phyloP scores from a whole-genome alignment of 2,113 vertebrate genomes.

The Lynx canadensis region DNA sequence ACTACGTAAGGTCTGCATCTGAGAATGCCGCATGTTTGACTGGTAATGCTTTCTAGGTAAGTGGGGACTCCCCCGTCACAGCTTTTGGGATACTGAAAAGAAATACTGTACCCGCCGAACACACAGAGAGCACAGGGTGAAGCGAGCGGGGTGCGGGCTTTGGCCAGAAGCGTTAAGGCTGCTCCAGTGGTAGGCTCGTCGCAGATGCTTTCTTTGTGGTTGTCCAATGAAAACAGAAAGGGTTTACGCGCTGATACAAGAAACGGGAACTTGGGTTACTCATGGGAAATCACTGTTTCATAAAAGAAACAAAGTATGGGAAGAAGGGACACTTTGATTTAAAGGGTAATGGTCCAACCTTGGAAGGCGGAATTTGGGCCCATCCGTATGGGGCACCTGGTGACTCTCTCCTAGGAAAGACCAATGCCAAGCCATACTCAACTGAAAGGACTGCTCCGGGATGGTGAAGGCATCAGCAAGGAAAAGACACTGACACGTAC shows the following conservation, averaged over 20 bases:
- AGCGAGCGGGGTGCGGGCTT: background rate
- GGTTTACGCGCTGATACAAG: background rate
- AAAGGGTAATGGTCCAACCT: background rate
- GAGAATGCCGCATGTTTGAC: background rate
- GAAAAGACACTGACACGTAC: background rate
- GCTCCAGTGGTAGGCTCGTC: background rate
- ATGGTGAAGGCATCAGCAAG: background rate
- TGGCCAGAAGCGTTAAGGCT: background rate
- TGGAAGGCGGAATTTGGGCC: background rate
- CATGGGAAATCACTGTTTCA: background rate
- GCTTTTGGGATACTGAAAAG: constrained; percentile 75
- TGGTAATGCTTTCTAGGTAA: constrained; percentile 66
- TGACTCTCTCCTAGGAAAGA: background rate
- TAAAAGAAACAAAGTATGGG: background rate
- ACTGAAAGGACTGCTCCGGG: background rate
- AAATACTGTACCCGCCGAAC: constrained; percentile 65
- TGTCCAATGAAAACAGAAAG: background rate
- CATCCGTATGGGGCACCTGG: background rate
- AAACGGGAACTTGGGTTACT: background rate
- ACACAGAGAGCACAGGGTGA: background rate
- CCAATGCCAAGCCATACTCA: background rate
- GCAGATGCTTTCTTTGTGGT: background rate
- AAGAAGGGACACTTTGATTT: background rate
- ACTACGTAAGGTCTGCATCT: constrained; percentile 29
- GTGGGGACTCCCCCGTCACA: constrained; percentile 64